A percentile compares a stretch with the other conserved stretches of the same genome.
Evolutionary conservation across 1,140 invertebrate genomes (phyloP).

Genomic region (Asbolus verrucosus): DNA sequence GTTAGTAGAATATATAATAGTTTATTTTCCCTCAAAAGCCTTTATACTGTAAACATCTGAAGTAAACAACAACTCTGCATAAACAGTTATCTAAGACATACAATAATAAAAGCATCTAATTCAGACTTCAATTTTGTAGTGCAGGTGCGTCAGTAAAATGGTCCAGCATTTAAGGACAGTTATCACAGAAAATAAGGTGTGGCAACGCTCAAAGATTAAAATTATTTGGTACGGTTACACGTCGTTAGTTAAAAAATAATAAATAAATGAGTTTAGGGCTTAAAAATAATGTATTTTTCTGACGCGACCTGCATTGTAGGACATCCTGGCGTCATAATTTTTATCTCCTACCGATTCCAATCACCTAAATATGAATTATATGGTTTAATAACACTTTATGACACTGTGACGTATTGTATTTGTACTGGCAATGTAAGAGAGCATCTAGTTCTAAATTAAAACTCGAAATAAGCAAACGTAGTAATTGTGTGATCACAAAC

Average conservation of each 20-base stretch:
- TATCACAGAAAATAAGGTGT: slow-evolving; percentile 35
- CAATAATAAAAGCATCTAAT: slow-evolving; percentile 34
- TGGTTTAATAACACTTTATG: no score
- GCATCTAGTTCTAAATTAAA: background rate
- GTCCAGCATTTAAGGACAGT: background rate
- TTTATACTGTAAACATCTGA: slow-evolving; percentile 26
- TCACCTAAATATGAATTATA: no score
- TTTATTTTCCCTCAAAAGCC: slow-evolving; percentile 30
- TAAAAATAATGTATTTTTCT: no score
- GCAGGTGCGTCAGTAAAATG: slow-evolving; percentile 14
- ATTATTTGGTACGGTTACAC: no score
- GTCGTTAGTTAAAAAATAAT: no score
- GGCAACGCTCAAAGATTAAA: no score
- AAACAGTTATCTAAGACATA: slow-evolving; percentile 11
- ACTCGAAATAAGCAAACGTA: background rate
- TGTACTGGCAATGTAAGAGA: background rate
- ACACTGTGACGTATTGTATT: no score
- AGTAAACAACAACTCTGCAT: slow-evolving; percentile 36
- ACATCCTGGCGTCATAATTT: no score
- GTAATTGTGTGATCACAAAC: no score
- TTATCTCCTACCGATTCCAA: no score
- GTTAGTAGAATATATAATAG: slow-evolving; percentile 28
- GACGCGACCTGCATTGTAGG: no score
- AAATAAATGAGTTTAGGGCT: no score
- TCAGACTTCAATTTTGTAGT: slow-evolving; percentile 15